Percentiles rank a stretch among this genome's conserved stretches.
These are phyloP conservation scores for Ischnus inquisitorius DNA, from an alignment of 2,888 invertebrate genomes.

Conservation along the genomic window DNA sequence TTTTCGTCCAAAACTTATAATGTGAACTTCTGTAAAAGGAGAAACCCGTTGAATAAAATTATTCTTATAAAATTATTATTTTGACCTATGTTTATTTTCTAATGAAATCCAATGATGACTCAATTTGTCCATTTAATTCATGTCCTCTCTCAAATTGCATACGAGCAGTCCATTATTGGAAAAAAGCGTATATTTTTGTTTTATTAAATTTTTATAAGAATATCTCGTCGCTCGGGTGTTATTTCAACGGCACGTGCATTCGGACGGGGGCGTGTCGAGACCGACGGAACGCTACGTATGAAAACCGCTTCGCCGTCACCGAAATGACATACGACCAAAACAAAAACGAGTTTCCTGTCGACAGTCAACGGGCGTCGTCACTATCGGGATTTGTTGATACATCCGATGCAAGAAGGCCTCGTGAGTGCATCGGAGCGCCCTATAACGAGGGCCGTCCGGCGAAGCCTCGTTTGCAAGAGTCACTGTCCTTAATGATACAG, in stretches of 20 bases:
- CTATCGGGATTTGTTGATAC: conserved; percentile 79
- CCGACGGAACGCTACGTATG: conserved; percentile 1
- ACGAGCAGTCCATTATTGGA: no score
- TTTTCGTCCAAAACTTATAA: no score
- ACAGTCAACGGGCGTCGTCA: conserved; percentile 63
- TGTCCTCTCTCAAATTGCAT: no score
- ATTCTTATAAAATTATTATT: no score
- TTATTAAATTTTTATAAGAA: not conserved
- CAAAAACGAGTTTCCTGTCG: conserved; percentile 17
- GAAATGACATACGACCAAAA: conserved; percentile 24
- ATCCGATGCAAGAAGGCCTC: conserved; percentile 71
- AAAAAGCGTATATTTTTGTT: not conserved
- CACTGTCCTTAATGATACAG: conserved; percentile 80
- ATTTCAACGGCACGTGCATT: not conserved
- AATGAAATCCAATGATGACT: no score
- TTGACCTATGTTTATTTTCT: no score
- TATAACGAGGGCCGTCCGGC: conserved; percentile 76
- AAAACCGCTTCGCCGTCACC: not conserved
- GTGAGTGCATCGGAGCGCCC: conserved; percentile 63
- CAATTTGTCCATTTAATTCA: no score
- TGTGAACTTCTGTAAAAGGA: no score
- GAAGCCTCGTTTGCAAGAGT: conserved; percentile 70
- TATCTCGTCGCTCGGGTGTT: not conserved
- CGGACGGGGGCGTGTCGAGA: not conserved
- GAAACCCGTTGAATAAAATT: no score